Percentiles rank a stretch among this genome's conserved stretches.
phyloP scores from a whole-genome alignment of 2,888 invertebrate genomes.

The Drosophila mimica region DNA sequence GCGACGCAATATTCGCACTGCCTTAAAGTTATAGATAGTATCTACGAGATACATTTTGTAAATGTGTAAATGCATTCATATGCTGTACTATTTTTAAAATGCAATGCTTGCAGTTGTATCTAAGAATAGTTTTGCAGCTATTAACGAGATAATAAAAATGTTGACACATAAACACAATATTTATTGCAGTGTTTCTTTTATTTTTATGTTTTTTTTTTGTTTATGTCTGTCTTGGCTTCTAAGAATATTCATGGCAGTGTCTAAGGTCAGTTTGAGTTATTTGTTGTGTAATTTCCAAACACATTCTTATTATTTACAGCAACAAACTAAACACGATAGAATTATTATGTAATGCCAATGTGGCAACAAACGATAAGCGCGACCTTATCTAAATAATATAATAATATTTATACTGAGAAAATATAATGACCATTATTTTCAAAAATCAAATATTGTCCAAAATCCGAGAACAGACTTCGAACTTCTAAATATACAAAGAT shows the following conservation, averaged over 20 bases:
- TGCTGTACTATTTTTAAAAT: slow-evolving; percentile 48
- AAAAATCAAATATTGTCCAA: background rate
- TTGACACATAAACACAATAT: slow-evolving; percentile 11
- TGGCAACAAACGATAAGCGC: slow-evolving; percentile 24
- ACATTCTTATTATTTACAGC: slow-evolving; percentile 58
- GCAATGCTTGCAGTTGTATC: slow-evolving; percentile 24
- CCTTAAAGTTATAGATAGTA: background rate
- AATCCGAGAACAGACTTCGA: background rate
- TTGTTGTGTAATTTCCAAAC: slow-evolving; percentile 29
- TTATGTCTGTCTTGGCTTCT: background rate
- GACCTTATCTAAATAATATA: slow-evolving; percentile 52
- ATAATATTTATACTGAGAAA: background rate
- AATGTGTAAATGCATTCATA: slow-evolving; percentile 2
- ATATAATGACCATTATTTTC: background rate
- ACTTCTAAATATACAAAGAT: no score
- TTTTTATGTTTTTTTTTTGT: background rate
- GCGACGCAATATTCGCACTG: slow-evolving; percentile 45
- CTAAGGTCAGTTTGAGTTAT: slow-evolving; percentile 56
- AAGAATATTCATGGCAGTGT: slow-evolving; percentile 24
- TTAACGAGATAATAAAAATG: slow-evolving; percentile 26
- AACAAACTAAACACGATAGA: slow-evolving; percentile 41
- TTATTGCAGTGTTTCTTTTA: slow-evolving; percentile 9
- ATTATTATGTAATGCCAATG: slow-evolving; percentile 52
- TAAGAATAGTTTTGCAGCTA: slow-evolving; percentile 49
- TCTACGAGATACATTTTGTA: background rate